Evolutionary conservation across 2,888 invertebrate genomes (phyloP).

Genomic region (Electrophaes corylata): DNA sequence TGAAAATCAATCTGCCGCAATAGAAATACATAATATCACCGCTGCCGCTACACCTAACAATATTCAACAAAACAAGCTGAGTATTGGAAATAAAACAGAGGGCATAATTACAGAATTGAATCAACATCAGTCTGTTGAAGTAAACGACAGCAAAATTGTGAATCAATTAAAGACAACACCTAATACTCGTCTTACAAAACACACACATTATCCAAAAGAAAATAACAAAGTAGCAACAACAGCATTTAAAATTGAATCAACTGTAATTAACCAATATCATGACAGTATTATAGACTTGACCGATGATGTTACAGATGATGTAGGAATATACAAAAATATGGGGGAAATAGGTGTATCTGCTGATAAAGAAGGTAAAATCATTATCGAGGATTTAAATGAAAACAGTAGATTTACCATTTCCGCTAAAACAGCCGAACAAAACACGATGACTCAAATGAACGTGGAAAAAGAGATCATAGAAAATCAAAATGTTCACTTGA

Average conservation of each 20-base stretch:
- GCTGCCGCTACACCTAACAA: not conserved
- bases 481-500: constrained; percentile 5
- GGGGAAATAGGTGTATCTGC: not conserved
- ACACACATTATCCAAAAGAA: not conserved
- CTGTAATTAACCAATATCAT: not conserved
- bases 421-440: not conserved
- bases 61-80: not conserved
- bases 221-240: not conserved
- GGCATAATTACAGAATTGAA: not conserved
- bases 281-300: constrained; percentile 10
- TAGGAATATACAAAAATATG: not conserved
- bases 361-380: not conserved
- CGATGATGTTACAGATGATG: constrained; percentile 4
- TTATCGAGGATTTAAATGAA: too few relatives aligned
- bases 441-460: constrained; percentile 1
- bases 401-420: not conserved
- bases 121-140: not conserved
- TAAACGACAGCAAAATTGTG: not conserved
- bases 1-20: not conserved
- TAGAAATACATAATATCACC: not conserved
- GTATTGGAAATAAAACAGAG: not conserved
- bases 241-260: not conserved
- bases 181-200: not conserved
- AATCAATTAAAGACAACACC: not conserved
- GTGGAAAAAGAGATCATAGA: not conserved